Percentiles rank a stretch among this genome's conserved stretches.
phyloP scores from a whole-genome alignment of 2,113 vertebrate species.

The Ochotona princeps region DNA sequence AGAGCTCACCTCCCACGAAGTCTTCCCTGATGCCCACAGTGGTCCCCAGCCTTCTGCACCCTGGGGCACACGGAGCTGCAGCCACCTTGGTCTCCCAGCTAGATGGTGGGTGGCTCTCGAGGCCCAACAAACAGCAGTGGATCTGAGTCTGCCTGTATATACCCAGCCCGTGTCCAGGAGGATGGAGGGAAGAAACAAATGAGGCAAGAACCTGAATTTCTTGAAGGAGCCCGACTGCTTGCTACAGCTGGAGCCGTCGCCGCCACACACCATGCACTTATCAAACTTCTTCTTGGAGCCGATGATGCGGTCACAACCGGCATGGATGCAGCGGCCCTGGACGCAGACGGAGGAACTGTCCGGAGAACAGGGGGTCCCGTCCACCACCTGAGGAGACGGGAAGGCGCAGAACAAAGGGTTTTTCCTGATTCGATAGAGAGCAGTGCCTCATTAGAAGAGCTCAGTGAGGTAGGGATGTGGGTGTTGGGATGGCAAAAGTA shows the following conservation, averaged over 20 bases:
- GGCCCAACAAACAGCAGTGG: background rate
- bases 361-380: constrained; percentile 85
- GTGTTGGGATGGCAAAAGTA: background rate
- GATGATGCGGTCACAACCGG: constrained; percentile 85
- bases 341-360: constrained; percentile 85
- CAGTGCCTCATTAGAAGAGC: background rate
- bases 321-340: constrained; percentile 85
- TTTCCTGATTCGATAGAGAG: background rate
- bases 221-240: constrained; percentile 84
- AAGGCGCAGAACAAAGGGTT: background rate
- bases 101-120: background rate
- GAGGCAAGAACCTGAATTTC: constrained; percentile 78
- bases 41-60: background rate
- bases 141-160: background rate
- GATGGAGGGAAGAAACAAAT: background rate
- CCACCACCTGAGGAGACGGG: constrained; percentile 79
- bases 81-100: background rate
- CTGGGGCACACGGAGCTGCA: background rate
- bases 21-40: background rate
- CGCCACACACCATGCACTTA: constrained; percentile 86
- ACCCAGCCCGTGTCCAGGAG: background rate
- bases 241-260: constrained; percentile 82
- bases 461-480: background rate
- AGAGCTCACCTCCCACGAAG: background rate
- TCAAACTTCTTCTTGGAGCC: constrained; percentile 88